Evolutionary conservation across 2,797 vertebrate species (phyloP).

Genomic region (Tauraco hartlaubi): DNA sequence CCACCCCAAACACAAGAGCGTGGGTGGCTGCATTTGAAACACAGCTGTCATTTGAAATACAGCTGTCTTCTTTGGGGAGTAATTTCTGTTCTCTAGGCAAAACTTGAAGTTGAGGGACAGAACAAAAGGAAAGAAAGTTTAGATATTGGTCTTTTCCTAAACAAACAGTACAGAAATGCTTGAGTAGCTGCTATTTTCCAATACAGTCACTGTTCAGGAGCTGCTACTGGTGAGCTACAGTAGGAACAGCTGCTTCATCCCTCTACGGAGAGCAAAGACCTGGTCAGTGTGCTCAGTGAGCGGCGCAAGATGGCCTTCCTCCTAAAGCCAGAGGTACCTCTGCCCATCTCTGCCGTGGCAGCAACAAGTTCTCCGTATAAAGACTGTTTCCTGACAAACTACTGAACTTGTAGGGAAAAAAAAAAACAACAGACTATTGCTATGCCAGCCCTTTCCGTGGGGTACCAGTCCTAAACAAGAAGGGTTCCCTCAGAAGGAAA

Average conservation of each 20-base stretch:
- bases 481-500: background rate
- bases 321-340: background rate
- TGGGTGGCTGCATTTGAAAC: fast-evolving
- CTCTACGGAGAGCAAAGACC: fast-evolving
- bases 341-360: background rate
- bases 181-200: background rate
- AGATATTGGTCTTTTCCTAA: background rate
- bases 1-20: fast-evolving
- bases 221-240: background rate
- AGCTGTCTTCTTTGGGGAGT: background rate
- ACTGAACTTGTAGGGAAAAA: too few species aligned
- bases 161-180: too few species aligned
- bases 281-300: fast-evolving
- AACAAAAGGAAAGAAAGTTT: background rate
- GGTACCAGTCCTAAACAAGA: fast-evolving
- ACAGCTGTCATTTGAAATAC: background rate
- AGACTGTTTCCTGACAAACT: background rate
- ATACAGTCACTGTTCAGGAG: background rate
- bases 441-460: fast-evolving
- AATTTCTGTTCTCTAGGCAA: background rate
- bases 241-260: background rate
- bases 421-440: fast-evolving
- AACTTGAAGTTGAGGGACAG: background rate
- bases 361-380: fast-evolving
- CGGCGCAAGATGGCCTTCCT: background rate